phyloP scores from a whole-genome alignment of 2,113 vertebrate species.

The Struthidea cinerea region DNA sequence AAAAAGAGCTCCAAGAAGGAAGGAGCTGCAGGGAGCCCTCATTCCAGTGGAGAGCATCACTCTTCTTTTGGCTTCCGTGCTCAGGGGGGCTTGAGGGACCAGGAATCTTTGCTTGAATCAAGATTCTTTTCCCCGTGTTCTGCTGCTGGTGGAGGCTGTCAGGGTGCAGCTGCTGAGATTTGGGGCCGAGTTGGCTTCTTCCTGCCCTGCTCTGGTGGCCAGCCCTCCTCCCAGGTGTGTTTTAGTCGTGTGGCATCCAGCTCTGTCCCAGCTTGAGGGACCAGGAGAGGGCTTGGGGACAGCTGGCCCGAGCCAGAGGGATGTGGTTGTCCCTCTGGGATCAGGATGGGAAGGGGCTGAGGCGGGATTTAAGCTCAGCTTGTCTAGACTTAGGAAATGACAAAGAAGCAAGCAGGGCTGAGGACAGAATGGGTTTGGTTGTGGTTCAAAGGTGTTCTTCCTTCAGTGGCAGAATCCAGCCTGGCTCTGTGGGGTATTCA shows the following conservation, averaged over 20 bases:
- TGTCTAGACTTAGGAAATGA: neutral
- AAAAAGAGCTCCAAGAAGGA: neutral
- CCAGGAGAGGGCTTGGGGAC: neutral
- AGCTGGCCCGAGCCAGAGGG: too few relatives aligned
- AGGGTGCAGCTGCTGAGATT: neutral
- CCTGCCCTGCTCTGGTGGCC: neutral
- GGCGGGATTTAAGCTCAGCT: neutral
- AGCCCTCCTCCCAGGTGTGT: neutral
- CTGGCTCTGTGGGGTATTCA: rapidly evolving
- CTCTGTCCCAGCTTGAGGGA: neutral
- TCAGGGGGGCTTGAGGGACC: neutral
- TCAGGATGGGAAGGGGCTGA: neutral
- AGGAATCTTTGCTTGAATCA: neutral
- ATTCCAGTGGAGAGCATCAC: neutral
- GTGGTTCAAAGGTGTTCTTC: neutral
- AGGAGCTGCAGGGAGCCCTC: neutral
- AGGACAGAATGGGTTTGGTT: neutral
- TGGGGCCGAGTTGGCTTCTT: neutral
- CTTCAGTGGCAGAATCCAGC: neutral
- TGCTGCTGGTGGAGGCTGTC: neutral
- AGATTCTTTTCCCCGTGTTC: neutral
- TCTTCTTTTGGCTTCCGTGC: neutral
- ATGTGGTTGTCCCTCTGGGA: neutral
- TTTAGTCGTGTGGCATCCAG: rapidly evolving
- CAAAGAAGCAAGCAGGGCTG: rapidly evolving